Base-by-base conservation (phyloP, 2,113 vertebrate genomes). In the Carassius gibelio region DNA sequence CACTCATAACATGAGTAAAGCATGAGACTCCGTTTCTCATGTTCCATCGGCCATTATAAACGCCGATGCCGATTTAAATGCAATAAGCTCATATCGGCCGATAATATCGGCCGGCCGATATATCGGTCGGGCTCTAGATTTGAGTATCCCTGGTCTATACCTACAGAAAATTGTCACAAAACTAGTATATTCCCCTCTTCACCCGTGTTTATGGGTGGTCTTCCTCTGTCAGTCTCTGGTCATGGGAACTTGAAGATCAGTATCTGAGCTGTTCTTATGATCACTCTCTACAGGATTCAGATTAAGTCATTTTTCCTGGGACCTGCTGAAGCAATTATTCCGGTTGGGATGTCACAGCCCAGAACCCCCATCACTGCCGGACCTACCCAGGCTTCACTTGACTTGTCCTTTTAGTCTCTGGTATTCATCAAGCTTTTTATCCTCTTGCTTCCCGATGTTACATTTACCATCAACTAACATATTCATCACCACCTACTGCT, bases 321-420 rank as follows among this genome's bases (percentile, higher is more conserved):
- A 77, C 36, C 75, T 77, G 50, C 50, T 77, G 75, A 57, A 36
- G 75, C 45, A 8, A 77, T 77, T 55, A 57, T 77, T 77, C 75
- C 71, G 42, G 71, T 74, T 48, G 42, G 71, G 71, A 74, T 23
- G 71, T 75, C 71, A 36, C 26, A 77, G 26, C 75, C 17, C 26
- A 19, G 30, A 57, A 52, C 26, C 17, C 50, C 30, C 45, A 71
- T 5, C 68, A 42, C 68, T 42, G 68, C 68, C 42, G 71, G 71
- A 75, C 8, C 38, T 48, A 48, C 42, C 11, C 21, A 9, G 26
- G 17, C 17, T 59, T 36, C 75, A n/a, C 75, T 57, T 21, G 23
- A 59, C 50, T 77, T 75, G 71, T 75, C 71, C 42, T 74, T 30
- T 74, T 6, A 74, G 71, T 74, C 42, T 13, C 1, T 17, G 42